A percentile compares a stretch with the other conserved stretches of the same genome.
Evolutionary conservation across 2,888 invertebrate genomes (phyloP).

Genomic region (Xestia rhomboidea): DNA sequence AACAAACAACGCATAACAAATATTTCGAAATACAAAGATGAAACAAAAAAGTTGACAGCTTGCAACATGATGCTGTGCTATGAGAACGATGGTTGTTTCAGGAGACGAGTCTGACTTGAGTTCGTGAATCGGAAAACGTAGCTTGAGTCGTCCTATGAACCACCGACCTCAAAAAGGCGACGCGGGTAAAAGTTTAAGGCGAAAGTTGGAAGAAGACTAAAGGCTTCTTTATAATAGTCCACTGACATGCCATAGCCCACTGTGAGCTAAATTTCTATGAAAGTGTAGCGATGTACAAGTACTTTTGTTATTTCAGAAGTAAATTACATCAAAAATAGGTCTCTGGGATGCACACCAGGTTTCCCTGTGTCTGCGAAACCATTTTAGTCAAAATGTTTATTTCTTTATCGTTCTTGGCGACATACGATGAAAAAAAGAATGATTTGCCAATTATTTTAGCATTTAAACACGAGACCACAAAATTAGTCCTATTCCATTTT

Average conservation of each 20-base stretch:
- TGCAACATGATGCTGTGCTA: too few relatives aligned
- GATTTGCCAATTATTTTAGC: constrained; percentile 10
- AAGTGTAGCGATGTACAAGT: not conserved
- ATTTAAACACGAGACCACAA: constrained; percentile 14
- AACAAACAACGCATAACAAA: too few relatives aligned
- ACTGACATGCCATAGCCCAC: not conserved
- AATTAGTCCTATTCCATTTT: constrained; percentile 27
- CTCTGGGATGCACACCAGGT: too few relatives aligned
- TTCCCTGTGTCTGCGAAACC: too few relatives aligned
- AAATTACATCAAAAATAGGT: too few relatives aligned
- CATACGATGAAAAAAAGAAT: not conserved
- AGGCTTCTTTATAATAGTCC: not conserved
- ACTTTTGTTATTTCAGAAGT: too few relatives aligned
- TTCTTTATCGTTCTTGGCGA: constrained; percentile 4
- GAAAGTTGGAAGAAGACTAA: not conserved
- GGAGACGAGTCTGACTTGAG: not conserved
- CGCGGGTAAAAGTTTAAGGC: not conserved
- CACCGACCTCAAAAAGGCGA: too few relatives aligned
- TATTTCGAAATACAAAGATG: too few relatives aligned
- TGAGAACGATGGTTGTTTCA: not conserved
- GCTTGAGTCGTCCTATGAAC: not conserved
- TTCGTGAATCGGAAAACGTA: not conserved
- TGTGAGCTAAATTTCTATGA: not conserved
- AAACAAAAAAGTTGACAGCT: too few relatives aligned
- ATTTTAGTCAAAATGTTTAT: not conserved